Evolutionary conservation across 1,140 invertebrate species (phyloP).

Genomic region (Phenacoccus solenopsis): DNA sequence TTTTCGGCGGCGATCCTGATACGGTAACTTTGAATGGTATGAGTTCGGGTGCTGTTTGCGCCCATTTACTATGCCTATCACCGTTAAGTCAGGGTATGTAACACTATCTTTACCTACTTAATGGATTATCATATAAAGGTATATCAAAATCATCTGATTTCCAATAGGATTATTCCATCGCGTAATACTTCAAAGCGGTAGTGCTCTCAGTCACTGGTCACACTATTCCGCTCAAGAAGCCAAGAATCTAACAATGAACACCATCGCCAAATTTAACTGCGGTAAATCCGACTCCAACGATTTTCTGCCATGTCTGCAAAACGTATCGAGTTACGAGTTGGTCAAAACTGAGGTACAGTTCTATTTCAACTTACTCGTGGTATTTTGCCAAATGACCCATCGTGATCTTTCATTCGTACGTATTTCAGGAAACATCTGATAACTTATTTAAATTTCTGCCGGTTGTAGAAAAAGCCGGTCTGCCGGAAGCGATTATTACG

Average conservation of each 20-base stretch:
- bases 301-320: not conserved
- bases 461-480: not conserved
- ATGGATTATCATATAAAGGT: not conserved
- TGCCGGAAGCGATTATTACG: not conserved
- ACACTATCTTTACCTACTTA: not conserved
- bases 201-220: constrained; percentile 9
- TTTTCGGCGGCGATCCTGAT: not conserved
- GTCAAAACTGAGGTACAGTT: not conserved
- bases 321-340: not conserved
- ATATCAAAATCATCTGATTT: too few species aligned
- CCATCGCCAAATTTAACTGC: not conserved
- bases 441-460: not conserved
- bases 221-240: not conserved
- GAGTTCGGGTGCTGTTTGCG: not conserved
- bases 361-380: not conserved
- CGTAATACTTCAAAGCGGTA: constrained; percentile 10
- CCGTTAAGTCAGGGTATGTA: not conserved
- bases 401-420: too few species aligned
- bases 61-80: not conserved
- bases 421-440: not conserved
- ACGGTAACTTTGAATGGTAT: not conserved
- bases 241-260: not conserved
- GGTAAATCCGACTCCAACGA: not conserved
- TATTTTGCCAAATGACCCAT: not conserved
- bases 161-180: constrained; percentile 9